Evolutionary conservation across 2,113 vertebrate genomes (phyloP).

Genomic region (Mesoclemmys tuberculata): DNA sequence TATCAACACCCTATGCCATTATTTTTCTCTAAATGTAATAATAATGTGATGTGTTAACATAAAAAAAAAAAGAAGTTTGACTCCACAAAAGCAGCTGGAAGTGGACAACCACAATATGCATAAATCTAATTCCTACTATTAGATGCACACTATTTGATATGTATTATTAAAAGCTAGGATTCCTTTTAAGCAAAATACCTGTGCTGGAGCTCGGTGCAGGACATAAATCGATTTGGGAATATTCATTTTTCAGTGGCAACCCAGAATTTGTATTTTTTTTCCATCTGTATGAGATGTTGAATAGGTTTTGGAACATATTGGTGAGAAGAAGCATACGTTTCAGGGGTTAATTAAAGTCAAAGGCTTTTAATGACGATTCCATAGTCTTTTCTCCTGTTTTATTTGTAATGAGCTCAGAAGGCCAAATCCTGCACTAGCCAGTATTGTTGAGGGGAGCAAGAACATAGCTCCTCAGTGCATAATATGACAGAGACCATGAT

Average conservation of each 20-base stretch:
- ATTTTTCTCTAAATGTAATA: conserved; percentile 76
- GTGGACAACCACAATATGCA: conserved; percentile 74
- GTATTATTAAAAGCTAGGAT: conserved; percentile 71
- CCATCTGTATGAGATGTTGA: conserved; percentile 58
- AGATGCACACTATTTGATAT: conserved; percentile 71
- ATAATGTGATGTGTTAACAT: conserved; percentile 80
- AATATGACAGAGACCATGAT: neutral
- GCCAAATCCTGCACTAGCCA: conserved; percentile 8
- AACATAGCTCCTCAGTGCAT: neutral
- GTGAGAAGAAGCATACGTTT: conserved; percentile 24
- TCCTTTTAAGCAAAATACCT: conserved; percentile 71
- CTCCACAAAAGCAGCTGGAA: conserved; percentile 80
- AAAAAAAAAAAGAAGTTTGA: conserved; percentile 79
- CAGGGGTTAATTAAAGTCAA: conserved; percentile 38
- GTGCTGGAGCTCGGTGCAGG: conserved; percentile 65
- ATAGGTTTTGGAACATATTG: conserved; percentile 39
- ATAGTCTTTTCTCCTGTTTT: conserved; percentile 43
- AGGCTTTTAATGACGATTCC: neutral
- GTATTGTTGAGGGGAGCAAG: neutral
- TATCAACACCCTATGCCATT: conserved; percentile 72
- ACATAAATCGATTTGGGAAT: conserved; percentile 59
- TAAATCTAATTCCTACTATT: conserved; percentile 73
- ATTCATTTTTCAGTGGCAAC: conserved; percentile 66
- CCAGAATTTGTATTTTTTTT: conserved; percentile 54
- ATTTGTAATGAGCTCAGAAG: conserved; percentile 11